Conservation (phyloP, 1,140 invertebrate species). For the Drosophila takahashii region DNA sequence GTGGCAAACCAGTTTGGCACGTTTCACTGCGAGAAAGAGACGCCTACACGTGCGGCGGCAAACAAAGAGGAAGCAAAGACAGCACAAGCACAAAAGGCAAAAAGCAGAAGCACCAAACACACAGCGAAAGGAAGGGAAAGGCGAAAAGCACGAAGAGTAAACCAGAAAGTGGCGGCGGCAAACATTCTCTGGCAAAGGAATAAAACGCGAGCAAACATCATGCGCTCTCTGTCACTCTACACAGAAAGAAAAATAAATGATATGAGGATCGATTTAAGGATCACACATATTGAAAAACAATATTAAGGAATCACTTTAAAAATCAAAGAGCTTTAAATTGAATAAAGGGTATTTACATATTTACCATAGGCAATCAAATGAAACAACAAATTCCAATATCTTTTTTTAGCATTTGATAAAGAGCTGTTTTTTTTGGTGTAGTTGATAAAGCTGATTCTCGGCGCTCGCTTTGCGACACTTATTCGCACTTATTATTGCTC, state of each 20-base stretch:
- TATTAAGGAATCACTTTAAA: too few species aligned
- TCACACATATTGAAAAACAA: too few species aligned
- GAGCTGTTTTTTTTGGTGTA: background rate
- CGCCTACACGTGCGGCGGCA: conserved; percentile 45
- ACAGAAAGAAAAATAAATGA: background rate
- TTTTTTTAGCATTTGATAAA: background rate
- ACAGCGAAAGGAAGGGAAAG: conserved; percentile 43
- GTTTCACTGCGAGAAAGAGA: conserved; percentile 73
- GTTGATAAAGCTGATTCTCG: conserved; percentile 27
- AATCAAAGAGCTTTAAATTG: too few species aligned
- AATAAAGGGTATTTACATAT: too few species aligned
- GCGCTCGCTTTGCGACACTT: conserved; percentile 43
- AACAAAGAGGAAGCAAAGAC: conserved; percentile 70
- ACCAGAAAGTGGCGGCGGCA: conserved; percentile 44
- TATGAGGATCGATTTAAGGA: background rate
- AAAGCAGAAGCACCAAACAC: conserved; percentile 41
- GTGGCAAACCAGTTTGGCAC: conserved; percentile 75
- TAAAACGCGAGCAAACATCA: conserved; percentile 16
- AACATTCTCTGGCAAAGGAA: conserved; percentile 40
- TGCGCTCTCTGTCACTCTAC: background rate
- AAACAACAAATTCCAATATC: background rate
- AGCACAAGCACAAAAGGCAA: conserved; percentile 32
- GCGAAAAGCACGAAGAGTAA: conserved; percentile 40
- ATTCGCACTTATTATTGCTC: conserved; percentile 46
- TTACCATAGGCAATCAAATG: too few species aligned